These are phyloP conservation scores for Caradrina kadenii DNA, from an alignment of 2,888 invertebrate species.

Conservation along the genomic window DNA sequence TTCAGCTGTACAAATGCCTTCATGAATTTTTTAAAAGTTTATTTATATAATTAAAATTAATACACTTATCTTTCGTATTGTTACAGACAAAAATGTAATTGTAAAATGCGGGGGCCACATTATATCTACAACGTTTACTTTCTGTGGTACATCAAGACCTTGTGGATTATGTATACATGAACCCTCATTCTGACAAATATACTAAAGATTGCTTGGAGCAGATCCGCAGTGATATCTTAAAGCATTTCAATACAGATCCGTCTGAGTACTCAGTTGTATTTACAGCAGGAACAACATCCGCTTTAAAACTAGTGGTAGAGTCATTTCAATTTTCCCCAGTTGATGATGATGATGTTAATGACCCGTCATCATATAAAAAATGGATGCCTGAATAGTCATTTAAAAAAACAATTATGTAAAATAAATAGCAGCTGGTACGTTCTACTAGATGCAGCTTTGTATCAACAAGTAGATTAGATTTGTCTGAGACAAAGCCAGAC, in stretches of 20 bases:
- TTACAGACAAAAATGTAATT: slow-evolving; percentile 94
- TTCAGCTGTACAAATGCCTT: slow-evolving; percentile 30
- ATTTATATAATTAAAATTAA: slow-evolving; percentile 7
- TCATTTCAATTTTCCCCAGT: slow-evolving; percentile 92
- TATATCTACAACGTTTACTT: slow-evolving; percentile 95
- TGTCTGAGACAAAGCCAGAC: slow-evolving; percentile 94
- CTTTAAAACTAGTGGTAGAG: slow-evolving; percentile 96
- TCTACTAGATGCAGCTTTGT: slow-evolving; percentile 96
- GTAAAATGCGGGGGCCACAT: slow-evolving; percentile 96
- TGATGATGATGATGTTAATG: slow-evolving; percentile 62
- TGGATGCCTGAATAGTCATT: slow-evolving; percentile 88
- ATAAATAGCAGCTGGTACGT: slow-evolving; percentile 92
- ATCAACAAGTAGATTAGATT: slow-evolving; percentile 94
- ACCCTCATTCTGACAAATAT: slow-evolving; percentile 96
- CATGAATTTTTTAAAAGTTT: not conserved
- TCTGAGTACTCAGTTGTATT: slow-evolving; percentile 97
- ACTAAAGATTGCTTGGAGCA: slow-evolving; percentile 96
- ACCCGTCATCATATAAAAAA: slow-evolving; percentile 86
- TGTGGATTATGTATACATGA: slow-evolving; percentile 94
- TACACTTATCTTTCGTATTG: slow-evolving; percentile 24
- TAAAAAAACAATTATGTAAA: slow-evolving; percentile 79
- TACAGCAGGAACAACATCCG: slow-evolving; percentile 97
- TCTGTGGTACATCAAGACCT: slow-evolving; percentile 92
- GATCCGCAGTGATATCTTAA: slow-evolving; percentile 95
- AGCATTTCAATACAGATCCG: slow-evolving; percentile 95